Evolutionary conservation across 2,113 vertebrate species (phyloP).

Genomic region (Pseudorectes ferrugineus): DNA sequence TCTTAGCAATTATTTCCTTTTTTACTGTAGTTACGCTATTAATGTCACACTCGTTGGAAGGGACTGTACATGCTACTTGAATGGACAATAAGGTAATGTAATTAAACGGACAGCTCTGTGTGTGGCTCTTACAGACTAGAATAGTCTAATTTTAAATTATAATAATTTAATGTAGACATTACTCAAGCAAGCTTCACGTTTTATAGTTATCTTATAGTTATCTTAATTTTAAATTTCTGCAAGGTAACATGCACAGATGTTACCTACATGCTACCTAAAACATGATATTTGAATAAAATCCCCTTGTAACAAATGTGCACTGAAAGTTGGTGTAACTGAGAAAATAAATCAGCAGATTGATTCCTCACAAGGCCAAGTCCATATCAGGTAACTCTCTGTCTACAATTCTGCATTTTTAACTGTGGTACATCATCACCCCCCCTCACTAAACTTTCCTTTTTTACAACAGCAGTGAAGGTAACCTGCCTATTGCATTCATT

Average conservation of each 20-base stretch:
- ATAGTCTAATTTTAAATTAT: not conserved
- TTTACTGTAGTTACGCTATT: not conserved
- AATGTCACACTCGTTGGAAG: not conserved
- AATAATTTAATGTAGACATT: not conserved
- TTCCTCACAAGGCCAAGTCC: not conserved
- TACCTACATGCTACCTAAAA: not conserved
- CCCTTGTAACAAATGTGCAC: not conserved
- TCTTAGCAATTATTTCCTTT: constrained; percentile 28
- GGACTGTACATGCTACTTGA: not conserved
- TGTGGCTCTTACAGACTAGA: constrained; percentile 19
- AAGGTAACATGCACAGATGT: not conserved
- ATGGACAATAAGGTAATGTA: constrained; percentile 38
- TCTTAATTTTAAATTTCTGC: not conserved
- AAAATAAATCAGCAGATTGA: not conserved
- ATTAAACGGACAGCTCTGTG: constrained; percentile 35
- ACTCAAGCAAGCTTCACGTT: not conserved
- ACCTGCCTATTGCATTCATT: not conserved
- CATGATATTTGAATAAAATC: not conserved
- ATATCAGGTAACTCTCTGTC: not conserved
- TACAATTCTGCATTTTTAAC: not conserved
- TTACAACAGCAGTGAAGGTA: not conserved
- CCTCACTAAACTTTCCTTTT: not conserved
- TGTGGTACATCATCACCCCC: not conserved
- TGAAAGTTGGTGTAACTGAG: not conserved
- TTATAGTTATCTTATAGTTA: not conserved